Evolutionary conservation across 2,113 vertebrate species (phyloP).

Genomic region (Brachypteracias leptosomus): DNA sequence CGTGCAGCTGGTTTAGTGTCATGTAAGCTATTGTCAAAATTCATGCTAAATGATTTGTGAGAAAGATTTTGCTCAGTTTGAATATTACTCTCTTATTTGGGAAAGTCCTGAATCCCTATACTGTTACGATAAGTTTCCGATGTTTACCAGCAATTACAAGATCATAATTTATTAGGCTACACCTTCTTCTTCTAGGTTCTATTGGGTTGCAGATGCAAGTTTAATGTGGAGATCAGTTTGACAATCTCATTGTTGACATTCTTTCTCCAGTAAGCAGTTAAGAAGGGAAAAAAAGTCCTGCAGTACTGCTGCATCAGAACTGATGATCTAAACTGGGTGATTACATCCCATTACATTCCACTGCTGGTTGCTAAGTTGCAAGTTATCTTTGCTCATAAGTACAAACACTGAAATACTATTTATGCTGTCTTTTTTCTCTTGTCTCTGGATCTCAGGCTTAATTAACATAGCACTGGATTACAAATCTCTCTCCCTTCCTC

Average conservation of each 20-base stretch:
- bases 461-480: neutral
- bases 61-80: neutral
- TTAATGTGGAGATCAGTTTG: neutral
- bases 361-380: neutral
- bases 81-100: neutral
- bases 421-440: neutral
- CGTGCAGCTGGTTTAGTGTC: neutral
- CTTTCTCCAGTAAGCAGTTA: neutral
- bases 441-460: neutral
- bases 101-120: neutral
- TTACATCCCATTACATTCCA: neutral
- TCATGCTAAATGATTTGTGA: neutral
- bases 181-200: neutral
- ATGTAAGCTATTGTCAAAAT: neutral
- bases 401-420: neutral
- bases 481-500: neutral
- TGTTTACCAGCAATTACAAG: neutral
- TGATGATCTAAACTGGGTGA: too few relatives aligned
- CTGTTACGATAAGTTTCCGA: neutral
- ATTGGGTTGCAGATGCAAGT: neutral
- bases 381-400: neutral
- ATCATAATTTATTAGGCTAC: neutral
- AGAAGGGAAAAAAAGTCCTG: too few relatives aligned
- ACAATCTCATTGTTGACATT: fast-evolving
- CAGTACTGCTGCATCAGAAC: neutral